These are phyloP conservation scores for Stichopus horrens DNA, from an alignment of 53 echinoderm and acorn worm species.

Conservation along the genomic window DNA sequence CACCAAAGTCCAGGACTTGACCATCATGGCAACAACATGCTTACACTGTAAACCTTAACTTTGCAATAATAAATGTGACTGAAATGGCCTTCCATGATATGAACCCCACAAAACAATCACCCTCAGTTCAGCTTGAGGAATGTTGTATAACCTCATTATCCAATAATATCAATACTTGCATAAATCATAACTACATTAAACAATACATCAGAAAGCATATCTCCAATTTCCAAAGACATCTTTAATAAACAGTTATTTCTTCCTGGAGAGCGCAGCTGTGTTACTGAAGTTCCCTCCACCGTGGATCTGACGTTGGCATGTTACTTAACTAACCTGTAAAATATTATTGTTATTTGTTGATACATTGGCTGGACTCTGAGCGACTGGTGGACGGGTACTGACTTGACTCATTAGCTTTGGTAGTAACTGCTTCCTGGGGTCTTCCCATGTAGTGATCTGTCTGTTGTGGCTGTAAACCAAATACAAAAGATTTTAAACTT, in stretches of 20 bases:
- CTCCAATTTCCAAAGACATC: no score
- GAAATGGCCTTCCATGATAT: background rate
- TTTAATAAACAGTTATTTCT: no score
- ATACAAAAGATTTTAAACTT: no score
- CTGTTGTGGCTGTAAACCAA: slow-evolving; percentile 67
- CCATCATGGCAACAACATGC: no score
- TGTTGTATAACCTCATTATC: background rate
- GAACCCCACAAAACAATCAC: background rate
- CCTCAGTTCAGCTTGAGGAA: background rate
- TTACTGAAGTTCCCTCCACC: no score
- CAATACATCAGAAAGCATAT: background rate
- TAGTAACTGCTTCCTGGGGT: slow-evolving; percentile 71
- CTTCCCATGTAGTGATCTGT: slow-evolving; percentile 92
- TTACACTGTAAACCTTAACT: no score
- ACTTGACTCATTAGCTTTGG: slow-evolving; percentile 45
- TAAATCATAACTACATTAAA: background rate
- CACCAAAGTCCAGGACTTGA: no score
- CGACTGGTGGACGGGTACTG: slow-evolving; percentile 48
- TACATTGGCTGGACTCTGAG: slow-evolving; percentile 25
- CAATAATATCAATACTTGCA: background rate
- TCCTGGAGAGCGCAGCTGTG: no score
- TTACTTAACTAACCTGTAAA: slow-evolving; percentile 11
- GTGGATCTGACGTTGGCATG: no score
- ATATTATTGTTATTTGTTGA: slow-evolving; percentile 44
- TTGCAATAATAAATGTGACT: background rate